Evolutionary conservation across 2,888 invertebrate genomes (phyloP).

Genomic region (Carabus problematicus): DNA sequence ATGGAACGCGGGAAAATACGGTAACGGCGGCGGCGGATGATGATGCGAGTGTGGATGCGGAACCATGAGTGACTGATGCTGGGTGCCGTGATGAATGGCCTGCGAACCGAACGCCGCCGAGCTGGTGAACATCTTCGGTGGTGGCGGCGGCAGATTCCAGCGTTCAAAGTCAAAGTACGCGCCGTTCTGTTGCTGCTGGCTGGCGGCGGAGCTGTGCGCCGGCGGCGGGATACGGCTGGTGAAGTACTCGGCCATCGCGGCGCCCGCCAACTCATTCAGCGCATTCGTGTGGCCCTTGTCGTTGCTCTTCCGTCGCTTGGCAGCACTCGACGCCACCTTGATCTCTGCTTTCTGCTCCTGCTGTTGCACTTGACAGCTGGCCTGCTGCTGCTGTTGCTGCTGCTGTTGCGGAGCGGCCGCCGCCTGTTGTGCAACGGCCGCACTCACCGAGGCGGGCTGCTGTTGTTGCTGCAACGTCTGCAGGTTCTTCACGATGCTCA

Average conservation of each 20-base stretch:
- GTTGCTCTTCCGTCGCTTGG: constrained; percentile 68
- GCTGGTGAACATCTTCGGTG: constrained; percentile 71
- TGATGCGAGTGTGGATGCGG: constrained; percentile 69
- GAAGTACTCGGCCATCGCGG: constrained; percentile 62
- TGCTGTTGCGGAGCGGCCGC: constrained; percentile 53
- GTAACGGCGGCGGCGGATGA: constrained; percentile 67
- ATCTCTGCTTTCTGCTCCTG: constrained; percentile 52
- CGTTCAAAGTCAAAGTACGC: constrained; percentile 82
- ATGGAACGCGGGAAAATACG: constrained; percentile 81
- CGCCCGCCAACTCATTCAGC: constrained; percentile 64
- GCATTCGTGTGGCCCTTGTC: constrained; percentile 61
- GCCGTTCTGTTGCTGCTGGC: constrained; percentile 66
- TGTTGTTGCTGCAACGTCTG: constrained; percentile 64
- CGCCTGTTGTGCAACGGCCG: constrained; percentile 52
- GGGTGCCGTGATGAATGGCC: constrained; percentile 65
- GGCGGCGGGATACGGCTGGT: constrained; percentile 73
- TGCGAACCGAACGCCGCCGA: constrained; percentile 67
- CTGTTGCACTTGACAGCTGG: constrained; percentile 46
- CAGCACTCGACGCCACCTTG: constrained; percentile 53
- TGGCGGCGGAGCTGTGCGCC: constrained; percentile 68
- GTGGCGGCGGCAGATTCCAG: constrained; percentile 77
- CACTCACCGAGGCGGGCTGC: no score
- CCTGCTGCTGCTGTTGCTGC: constrained; percentile 52
- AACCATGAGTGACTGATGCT: constrained; percentile 72
- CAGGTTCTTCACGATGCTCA: constrained; percentile 78